Base-by-base conservation (phyloP, 2,888 invertebrate species). In the Leucoma salicis region DNA sequence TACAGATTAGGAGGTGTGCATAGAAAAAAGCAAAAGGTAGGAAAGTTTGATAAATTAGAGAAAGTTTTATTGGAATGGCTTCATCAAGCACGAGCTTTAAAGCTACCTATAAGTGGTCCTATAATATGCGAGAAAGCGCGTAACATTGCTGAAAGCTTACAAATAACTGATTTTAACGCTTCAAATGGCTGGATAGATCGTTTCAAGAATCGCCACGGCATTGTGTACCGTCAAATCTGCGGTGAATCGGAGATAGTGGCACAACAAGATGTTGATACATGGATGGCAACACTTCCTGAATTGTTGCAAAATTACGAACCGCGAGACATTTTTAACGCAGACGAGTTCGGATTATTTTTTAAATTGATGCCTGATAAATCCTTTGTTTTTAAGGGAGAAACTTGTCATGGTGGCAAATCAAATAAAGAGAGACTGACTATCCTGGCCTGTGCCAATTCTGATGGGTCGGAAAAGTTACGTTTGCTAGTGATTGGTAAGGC, bases 361-460 rank as follows among this genome's bases (percentile, higher is more conserved):
- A 53, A 42, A 45, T 39, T 7, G 7, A 10, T 10, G 8, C 25
- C 25, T 6, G 25, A 25, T 8, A 25, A 4, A 6, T 5, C 25
- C 10, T 25, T n/a, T 5, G 2, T 8, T 2, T 25, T 25, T 8
- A 25, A 25, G 8, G n/a, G 25, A 7, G 25, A 25, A 3, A 25
- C 3, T 10, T 25, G 25, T 25, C 2, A 4, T 4, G 25, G 25
- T 6, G 25, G 25, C 5, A 25, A 25, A 25, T n/a, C n/a, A n/a
- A n/a, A n/a, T n/a, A n/a, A n/a, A 40, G 46, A 54, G 27, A 39
- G 63, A 27, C 5, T 69, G 10, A 68, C 62, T 13, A 42, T 63
- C 35, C 40, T 68, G n/a, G 45, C 67, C 35, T 56, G 53, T 37
- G 45, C 54, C 8, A 69, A 69, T 46, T 54, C 53, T 32, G 46